Conservation (phyloP, 2,888 invertebrate genomes). For the Meandrusa payeni region DNA sequence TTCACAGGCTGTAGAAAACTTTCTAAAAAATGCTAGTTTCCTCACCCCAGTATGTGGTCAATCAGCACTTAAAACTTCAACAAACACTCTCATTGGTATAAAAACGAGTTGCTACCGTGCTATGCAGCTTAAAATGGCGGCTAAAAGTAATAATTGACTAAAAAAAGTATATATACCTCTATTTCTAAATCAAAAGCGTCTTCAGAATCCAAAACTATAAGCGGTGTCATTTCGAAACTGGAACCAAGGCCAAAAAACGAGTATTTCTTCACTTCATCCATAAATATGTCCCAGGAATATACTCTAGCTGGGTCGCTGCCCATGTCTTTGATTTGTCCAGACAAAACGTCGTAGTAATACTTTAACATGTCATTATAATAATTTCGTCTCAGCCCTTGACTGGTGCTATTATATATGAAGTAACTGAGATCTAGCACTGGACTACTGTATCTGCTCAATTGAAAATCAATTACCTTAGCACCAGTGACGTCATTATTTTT, state of each 20-base stretch:
- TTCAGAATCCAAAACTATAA: conserved; percentile 77
- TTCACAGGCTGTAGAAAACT: no score
- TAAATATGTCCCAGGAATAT: conserved; percentile 73
- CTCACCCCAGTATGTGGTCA: no score
- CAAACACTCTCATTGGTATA: no score
- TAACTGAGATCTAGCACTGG: conserved; percentile 82
- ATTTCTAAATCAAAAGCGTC: conserved; percentile 81
- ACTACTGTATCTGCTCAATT: conserved; percentile 80
- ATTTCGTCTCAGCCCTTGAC: conserved; percentile 77
- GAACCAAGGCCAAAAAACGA: conserved; percentile 80
- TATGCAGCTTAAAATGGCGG: no score
- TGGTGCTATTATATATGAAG: conserved; percentile 79
- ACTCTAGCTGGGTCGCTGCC: conserved; percentile 81
- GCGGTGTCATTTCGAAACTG: conserved; percentile 81
- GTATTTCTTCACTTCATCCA: conserved; percentile 78
- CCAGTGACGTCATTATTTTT: conserved; percentile 43
- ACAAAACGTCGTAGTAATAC: conserved; percentile 81
- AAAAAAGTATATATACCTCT: conserved; percentile 45
- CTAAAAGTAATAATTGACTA: no score
- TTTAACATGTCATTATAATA: conserved; percentile 81
- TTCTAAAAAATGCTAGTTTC: no score
- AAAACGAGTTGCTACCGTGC: no score
- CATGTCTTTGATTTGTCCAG: conserved; percentile 74
- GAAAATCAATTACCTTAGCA: conserved; percentile 85
- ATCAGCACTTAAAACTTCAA: no score